Evolutionary conservation across 1,140 invertebrate genomes (phyloP).

Genomic region (Papilio xuthus): DNA sequence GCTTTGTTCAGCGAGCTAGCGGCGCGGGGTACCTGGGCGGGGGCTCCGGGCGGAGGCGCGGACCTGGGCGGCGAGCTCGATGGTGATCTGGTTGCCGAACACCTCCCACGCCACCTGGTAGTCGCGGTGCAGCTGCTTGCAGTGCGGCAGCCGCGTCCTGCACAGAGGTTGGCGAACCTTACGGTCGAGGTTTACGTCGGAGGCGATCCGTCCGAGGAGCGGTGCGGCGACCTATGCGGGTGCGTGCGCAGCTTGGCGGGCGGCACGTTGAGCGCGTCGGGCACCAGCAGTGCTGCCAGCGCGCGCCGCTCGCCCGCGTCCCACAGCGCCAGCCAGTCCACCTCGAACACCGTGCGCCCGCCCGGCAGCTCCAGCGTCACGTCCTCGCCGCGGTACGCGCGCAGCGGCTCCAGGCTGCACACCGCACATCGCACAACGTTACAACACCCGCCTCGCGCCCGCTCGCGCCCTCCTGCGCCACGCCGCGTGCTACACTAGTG

Average conservation of each 20-base stretch:
- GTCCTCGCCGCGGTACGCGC: conserved; percentile 87
- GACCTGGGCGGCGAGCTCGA: conserved; percentile 92
- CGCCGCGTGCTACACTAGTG: conserved; percentile 47
- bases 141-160: conserved; percentile 86
- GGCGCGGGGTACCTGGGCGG: background rate
- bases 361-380: conserved; percentile 91
- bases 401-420: conserved; percentile 66
- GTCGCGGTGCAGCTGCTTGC: conserved; percentile 91
- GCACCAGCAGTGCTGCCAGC: conserved; percentile 91
- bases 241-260: conserved; percentile 84
- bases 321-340: conserved; percentile 88
- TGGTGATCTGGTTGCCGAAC: conserved; percentile 93
- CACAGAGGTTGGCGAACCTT: conserved; percentile 33
- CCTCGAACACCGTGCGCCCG: conserved; percentile 90
- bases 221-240: conserved; percentile 55
- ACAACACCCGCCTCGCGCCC: background rate
- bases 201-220: background rate
- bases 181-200: background rate
- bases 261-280: conserved; percentile 92
- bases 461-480: background rate
- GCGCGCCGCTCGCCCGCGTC: conserved; percentile 87
- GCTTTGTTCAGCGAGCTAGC: background rate
- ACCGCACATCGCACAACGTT: background rate
- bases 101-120: conserved; percentile 94
- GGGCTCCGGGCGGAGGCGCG: conserved; percentile 51